phyloP scores from a whole-genome alignment of 2,113 vertebrate genomes.

The Eptesicus fuscus region DNA sequence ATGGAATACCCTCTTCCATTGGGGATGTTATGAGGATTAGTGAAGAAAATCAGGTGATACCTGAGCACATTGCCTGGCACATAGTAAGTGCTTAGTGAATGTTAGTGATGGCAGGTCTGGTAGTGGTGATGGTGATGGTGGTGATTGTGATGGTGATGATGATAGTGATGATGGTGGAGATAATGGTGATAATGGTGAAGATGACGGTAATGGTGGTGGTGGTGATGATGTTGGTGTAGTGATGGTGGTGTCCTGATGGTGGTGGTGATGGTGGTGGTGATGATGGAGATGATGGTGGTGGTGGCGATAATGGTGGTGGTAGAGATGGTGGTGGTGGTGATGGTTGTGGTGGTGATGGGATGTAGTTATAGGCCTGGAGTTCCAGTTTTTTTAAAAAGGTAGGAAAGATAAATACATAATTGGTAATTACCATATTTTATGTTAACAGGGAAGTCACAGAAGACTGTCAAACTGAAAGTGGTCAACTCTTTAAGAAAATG shows the following conservation, averaged over 20 bases:
- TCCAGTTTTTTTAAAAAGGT: neutral
- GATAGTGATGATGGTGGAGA: neutral
- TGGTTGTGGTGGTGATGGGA: neutral
- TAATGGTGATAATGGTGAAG: too few relatives aligned
- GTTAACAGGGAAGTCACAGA: neutral
- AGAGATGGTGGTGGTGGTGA: neutral
- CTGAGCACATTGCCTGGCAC: neutral
- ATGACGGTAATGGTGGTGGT: too few relatives aligned
- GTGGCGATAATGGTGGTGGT: neutral
- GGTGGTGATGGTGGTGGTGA: neutral
- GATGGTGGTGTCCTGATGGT: neutral
- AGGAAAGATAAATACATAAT: neutral
- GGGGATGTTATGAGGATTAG: neutral
- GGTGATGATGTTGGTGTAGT: neutral
- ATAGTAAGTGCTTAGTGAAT: neutral
- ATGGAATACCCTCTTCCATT: rapidly evolving
- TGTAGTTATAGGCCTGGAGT: neutral
- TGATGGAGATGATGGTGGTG: neutral
- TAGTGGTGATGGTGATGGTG: neutral
- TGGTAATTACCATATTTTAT: neutral
- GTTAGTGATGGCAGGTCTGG: neutral
- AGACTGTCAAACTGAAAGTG: neutral
- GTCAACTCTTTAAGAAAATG: neutral
- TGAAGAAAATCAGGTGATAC: neutral
- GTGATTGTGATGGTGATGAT: rapidly evolving